Evolutionary conservation across 2,797 vertebrate species (phyloP), one percentile per base, ranked within the genome.

Genomic region (Tolypeutes matacus): DNA sequence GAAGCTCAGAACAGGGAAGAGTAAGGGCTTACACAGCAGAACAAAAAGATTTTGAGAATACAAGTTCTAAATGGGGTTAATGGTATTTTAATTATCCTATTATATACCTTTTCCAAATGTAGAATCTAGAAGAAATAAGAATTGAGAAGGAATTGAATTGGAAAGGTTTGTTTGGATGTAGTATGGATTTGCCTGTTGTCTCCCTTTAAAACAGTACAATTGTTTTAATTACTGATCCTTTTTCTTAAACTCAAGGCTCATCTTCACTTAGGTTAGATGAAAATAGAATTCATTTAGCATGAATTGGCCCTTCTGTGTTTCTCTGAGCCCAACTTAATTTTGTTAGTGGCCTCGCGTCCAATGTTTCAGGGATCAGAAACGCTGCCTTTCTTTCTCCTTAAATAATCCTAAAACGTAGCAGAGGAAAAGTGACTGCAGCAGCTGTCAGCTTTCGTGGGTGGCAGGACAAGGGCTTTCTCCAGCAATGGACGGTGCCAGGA

Each of bases 11-110:
- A 27, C 17, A 2, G 1, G 42, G n/a, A 29, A 53, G 34, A 5
- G 14, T 29, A 15, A 42, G 42, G 36, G 13, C 1, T 0, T 0
- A 4, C 2, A 20, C 25, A 3, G 0, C 4, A 25, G 27, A 8
- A 5, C 13, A 36, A n/a, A 72, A 49, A 31, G 8, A 62, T 31
- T 9, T 29, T 23, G 15, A 21, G 75, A 9, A 15, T 12, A 49
- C 83, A 56, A 34, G 36, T 46, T 34, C 49, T 3, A 65, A 89
- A 27, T 17, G 2, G 2, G 8, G 12, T 25, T 5, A 2, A 36
- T 8, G 27, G 42, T 21, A 17, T 65, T 60, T n/a, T 67, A 64
- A 18, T 60, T 29, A 77, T 39, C 49, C 34, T 46, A 15, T 72
- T 11, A 13, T 15, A 42, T 70, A 34, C 21, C 10, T 78, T 91